These are phyloP conservation scores for Mandrillus leucophaeus DNA, from an alignment of 2,113 vertebrate genomes.

Conservation along the genomic window DNA sequence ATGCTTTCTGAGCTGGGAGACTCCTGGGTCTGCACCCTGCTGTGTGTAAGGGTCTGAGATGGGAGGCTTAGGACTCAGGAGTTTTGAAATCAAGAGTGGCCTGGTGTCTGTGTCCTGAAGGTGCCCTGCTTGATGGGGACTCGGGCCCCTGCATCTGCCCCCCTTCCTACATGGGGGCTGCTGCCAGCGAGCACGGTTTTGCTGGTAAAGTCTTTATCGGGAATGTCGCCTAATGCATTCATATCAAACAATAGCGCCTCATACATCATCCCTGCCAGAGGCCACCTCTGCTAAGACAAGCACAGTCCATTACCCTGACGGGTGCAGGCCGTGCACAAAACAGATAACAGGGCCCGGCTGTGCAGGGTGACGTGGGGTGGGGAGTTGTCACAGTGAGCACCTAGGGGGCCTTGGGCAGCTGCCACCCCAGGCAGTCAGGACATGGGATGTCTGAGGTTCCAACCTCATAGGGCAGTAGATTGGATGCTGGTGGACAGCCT, in stretches of 20 bases:
- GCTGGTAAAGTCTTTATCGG: constrained; percentile 80
- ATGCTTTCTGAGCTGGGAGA: neutral
- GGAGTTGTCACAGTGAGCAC: neutral
- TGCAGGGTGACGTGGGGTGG: neutral
- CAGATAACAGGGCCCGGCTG: constrained; percentile 70
- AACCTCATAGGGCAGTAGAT: rapidly evolving
- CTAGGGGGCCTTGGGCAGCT: neutral
- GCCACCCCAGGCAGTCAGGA: neutral
- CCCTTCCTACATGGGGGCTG: neutral
- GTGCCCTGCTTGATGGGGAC: neutral
- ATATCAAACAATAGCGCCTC: constrained; percentile 78
- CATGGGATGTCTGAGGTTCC: neutral
- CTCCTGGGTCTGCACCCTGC: neutral
- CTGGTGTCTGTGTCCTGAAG: neutral
- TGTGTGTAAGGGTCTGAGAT: neutral
- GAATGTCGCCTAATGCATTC: constrained; percentile 77
- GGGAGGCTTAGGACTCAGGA: neutral
- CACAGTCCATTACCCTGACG: constrained; percentile 80
- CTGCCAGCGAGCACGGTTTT: neutral
- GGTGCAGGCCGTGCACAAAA: constrained; percentile 61
- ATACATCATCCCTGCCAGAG: constrained; percentile 78
- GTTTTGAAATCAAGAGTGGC: neutral
- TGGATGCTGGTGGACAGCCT: neutral
- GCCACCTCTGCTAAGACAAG: constrained; percentile 69
- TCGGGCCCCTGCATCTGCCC: neutral